These are phyloP conservation scores for Euclidia mi DNA, from an alignment of 2,888 invertebrate genomes.

Conservation along the genomic window DNA sequence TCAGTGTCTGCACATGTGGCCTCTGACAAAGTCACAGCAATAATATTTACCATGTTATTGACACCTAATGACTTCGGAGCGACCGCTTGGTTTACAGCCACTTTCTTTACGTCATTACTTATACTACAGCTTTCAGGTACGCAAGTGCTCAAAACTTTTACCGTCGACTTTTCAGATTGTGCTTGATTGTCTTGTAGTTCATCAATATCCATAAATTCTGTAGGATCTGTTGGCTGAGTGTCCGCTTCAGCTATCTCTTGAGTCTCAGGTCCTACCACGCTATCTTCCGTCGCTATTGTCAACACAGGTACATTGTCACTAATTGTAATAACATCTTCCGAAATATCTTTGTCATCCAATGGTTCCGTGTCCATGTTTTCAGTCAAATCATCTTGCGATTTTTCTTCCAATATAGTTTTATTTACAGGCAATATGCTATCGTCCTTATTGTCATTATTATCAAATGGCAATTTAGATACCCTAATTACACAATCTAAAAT, in stretches of 20 bases:
- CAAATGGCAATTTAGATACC: conserved; percentile 5
- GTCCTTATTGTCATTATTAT: conserved; percentile 62
- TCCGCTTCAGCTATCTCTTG: conserved; percentile 78
- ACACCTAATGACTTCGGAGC: conserved; percentile 11
- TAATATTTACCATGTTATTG: conserved; percentile 47
- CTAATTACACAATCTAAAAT: conserved; percentile 49
- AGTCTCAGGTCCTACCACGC: conserved; percentile 61
- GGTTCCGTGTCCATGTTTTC: conserved; percentile 80
- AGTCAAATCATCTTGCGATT: conserved; percentile 62
- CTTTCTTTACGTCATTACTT: conserved; percentile 6
- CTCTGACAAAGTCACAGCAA: conserved; percentile 55
- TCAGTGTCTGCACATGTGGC: conserved; percentile 44
- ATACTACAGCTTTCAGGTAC: conserved; percentile 10
- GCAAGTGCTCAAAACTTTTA: background rate
- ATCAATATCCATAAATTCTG: conserved; percentile 42
- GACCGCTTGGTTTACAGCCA: conserved; percentile 20
- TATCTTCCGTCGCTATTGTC: conserved; percentile 57
- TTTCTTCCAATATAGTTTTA: conserved; percentile 66
- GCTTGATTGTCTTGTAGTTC: conserved; percentile 12
- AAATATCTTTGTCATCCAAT: conserved; percentile 49
- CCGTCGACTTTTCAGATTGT: conserved; percentile 2
- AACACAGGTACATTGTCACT: conserved; percentile 58
- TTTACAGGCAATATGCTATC: conserved; percentile 76
- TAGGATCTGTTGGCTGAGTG: conserved; percentile 71
- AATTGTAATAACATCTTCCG: conserved; percentile 64